Conservation (phyloP, 2,888 invertebrate genomes). For the Drosophila colorata region DNA sequence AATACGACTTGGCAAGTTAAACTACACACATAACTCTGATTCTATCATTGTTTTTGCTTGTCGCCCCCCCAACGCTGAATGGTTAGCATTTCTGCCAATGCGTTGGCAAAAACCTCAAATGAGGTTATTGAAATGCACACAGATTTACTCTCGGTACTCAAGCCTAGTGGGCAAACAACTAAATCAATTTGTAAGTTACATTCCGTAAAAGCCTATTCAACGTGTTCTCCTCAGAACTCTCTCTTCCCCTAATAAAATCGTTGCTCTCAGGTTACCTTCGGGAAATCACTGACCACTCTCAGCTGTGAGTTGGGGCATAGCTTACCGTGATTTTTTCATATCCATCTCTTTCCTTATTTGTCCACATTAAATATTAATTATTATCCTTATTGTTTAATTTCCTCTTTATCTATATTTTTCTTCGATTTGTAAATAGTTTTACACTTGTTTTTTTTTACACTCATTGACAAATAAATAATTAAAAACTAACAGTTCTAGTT, state of each 20-base stretch:
- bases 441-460: no score
- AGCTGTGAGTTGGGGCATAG: no score
- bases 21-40: conserved; percentile 40
- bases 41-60: conserved; percentile 49
- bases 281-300: no score
- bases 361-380: no score
- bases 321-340: no score
- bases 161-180: not conserved
- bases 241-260: not conserved
- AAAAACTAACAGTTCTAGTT: no score
- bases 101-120: conserved; percentile 51
- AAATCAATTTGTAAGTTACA: conserved; percentile 22
- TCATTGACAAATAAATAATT: no score
- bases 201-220: not conserved
- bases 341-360: no score
- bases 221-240: not conserved
- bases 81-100: conserved; percentile 28
- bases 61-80: conserved; percentile 27
- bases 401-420: no score
- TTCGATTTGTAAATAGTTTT: no score
- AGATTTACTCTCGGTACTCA: conserved; percentile 54
- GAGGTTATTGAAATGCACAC: conserved; percentile 69
- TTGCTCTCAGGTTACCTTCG: not conserved
- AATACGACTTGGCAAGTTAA: conserved; percentile 24
- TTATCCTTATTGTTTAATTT: no score